These are phyloP conservation scores for Melanotaenia parkinsoni DNA, from an alignment of 2,797 vertebrate species.

Conservation along the genomic window DNA sequence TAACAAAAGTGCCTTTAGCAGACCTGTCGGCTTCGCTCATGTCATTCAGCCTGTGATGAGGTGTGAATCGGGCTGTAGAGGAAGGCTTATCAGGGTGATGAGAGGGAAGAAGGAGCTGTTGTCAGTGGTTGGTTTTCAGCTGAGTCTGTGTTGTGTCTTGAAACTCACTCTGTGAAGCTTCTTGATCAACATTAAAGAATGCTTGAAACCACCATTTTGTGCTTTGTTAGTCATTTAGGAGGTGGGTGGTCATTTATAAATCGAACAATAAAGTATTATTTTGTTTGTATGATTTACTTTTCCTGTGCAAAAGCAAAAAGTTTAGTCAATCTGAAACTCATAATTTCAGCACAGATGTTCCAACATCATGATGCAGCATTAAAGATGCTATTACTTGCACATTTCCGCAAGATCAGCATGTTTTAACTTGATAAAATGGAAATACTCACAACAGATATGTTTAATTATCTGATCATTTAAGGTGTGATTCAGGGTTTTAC, in stretches of 20 bases:
- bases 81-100: slow-evolving; percentile 69
- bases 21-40: slow-evolving; percentile 54
- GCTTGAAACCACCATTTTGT: neutral
- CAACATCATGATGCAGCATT: neutral
- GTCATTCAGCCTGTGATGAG: slow-evolving; percentile 52
- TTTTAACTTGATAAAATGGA: neutral
- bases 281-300: neutral
- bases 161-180: neutral
- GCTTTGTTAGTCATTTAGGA: neutral
- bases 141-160: slow-evolving; percentile 56
- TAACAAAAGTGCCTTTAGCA: slow-evolving; percentile 36
- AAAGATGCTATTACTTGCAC: neutral
- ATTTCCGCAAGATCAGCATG: neutral
- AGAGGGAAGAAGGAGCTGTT: slow-evolving; percentile 65
- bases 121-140: slow-evolving; percentile 58
- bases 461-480: no score
- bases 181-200: neutral
- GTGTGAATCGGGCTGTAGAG: slow-evolving; percentile 37
- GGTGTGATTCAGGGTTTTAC: no score
- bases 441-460: no score
- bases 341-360: neutral
- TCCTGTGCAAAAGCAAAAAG: neutral
- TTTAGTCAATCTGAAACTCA: neutral
- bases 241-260: neutral
- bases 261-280: no score